Percentiles rank a stretch among this genome's conserved stretches.
These are phyloP conservation scores for Chelonoidis abingdonii DNA, from an alignment of 2,113 vertebrate genomes.

Conservation along the genomic window DNA sequence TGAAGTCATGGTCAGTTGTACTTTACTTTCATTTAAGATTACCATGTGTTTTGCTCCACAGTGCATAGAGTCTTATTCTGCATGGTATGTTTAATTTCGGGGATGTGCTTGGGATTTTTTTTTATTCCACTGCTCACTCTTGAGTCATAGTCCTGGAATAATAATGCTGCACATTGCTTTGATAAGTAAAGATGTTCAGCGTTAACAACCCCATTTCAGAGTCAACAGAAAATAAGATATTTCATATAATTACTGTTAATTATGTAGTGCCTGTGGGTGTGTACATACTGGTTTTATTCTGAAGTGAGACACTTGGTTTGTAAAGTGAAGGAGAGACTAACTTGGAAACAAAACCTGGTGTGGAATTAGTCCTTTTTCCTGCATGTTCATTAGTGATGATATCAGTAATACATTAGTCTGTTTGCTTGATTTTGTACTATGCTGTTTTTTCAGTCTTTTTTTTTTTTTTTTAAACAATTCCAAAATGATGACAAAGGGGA, in stretches of 20 bases:
- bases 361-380: not conserved
- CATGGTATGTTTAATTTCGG: not conserved
- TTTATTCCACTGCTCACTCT: not conserved
- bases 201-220: not conserved
- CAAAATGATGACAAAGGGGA: not conserved
- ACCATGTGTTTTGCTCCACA: conserved; percentile 18
- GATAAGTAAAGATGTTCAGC: not conserved
- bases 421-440: not conserved
- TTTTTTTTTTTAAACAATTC: not conserved
- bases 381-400: not conserved
- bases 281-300: not conserved
- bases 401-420: not conserved
- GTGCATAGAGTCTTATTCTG: not conserved
- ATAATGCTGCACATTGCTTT: not conserved
- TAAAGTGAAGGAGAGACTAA: not conserved
- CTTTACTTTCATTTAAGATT: not conserved
- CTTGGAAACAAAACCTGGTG: not conserved
- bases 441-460: not conserved
- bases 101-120: not conserved
- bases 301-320: not conserved
- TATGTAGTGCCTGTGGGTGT: not conserved
- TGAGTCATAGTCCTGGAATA: not conserved
- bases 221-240: not conserved
- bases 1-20: not conserved
- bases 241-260: not conserved